A percentile compares a stretch with the other conserved stretches of the same genome.
Evolutionary conservation across 2,113 vertebrate species (phyloP).

Genomic region (Otocyon megalotis): DNA sequence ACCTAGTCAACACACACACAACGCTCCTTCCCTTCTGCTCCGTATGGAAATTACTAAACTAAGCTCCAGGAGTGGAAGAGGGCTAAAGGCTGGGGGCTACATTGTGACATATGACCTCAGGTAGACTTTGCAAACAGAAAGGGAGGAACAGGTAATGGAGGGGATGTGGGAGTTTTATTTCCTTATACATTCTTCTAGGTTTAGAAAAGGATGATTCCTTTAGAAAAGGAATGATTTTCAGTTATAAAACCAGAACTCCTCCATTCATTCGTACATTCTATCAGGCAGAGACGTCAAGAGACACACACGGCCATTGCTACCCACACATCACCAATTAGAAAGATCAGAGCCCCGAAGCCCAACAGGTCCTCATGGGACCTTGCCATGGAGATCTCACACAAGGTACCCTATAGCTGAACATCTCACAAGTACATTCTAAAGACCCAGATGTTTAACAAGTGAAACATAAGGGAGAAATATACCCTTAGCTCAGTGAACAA

Average conservation of each 20-base stretch:
- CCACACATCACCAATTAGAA: not conserved
- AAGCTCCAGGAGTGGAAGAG: not conserved
- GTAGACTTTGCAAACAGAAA: not conserved
- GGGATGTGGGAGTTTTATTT: fast-evolving
- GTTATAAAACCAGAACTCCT: not conserved
- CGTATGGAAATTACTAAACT: not conserved
- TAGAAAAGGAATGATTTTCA: not conserved
- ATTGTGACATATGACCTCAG: not conserved
- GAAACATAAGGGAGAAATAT: not conserved
- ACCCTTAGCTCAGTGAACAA: not conserved
- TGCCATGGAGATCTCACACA: not conserved
- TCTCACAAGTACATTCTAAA: not conserved
- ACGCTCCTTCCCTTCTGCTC: not conserved
- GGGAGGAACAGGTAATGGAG: not conserved
- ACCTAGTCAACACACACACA: not conserved
- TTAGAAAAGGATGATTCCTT: not conserved
- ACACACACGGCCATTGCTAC: fast-evolving
- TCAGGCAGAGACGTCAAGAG: not conserved
- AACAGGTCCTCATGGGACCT: not conserved
- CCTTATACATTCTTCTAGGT: not conserved
- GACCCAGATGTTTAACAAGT: not conserved
- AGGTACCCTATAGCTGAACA: not conserved
- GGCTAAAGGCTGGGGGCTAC: not conserved
- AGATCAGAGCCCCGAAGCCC: not conserved
- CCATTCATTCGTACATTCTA: not conserved